Conservation (phyloP, 2,888 invertebrate genomes). For the Trissoscelio sp. region DNA sequence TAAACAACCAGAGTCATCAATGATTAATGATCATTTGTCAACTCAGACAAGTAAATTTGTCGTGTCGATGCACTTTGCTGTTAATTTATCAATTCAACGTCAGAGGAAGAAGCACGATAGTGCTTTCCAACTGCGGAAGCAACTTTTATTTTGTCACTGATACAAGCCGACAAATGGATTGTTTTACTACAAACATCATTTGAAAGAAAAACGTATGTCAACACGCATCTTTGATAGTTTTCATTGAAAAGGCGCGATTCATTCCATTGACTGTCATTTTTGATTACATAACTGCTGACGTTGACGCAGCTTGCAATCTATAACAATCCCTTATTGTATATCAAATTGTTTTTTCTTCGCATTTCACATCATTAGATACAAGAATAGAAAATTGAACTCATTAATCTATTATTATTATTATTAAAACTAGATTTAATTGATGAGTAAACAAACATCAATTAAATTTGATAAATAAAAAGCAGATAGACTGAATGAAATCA, state of each 20-base stretch:
- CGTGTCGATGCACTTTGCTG: conserved; percentile 70
- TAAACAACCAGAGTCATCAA: no score
- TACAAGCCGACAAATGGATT: neutral
- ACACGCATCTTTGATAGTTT: conserved; percentile 17
- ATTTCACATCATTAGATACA: no score
- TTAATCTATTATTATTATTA: no score
- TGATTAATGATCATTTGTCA: no score
- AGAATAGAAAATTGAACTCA: no score
- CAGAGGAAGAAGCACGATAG: conserved; percentile 76
- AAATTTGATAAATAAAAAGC: no score
- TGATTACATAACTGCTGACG: neutral
- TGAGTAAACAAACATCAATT: no score
- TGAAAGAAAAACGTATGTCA: neutral
- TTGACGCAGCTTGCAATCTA: neutral
- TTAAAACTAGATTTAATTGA: no score
- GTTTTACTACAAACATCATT: neutral
- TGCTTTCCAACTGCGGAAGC: conserved; percentile 55
- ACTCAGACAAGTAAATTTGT: conserved; percentile 37
- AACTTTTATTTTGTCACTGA: conserved; percentile 14
- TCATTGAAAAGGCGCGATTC: conserved; percentile 22
- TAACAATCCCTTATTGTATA: neutral
- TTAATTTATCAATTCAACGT: conserved; percentile 74
- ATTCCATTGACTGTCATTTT: neutral
- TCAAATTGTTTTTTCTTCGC: no score
- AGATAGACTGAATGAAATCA: no score